These are phyloP conservation scores for Sinelater perroti DNA, from an alignment of 2,888 invertebrate genomes.

Conservation along the genomic window DNA sequence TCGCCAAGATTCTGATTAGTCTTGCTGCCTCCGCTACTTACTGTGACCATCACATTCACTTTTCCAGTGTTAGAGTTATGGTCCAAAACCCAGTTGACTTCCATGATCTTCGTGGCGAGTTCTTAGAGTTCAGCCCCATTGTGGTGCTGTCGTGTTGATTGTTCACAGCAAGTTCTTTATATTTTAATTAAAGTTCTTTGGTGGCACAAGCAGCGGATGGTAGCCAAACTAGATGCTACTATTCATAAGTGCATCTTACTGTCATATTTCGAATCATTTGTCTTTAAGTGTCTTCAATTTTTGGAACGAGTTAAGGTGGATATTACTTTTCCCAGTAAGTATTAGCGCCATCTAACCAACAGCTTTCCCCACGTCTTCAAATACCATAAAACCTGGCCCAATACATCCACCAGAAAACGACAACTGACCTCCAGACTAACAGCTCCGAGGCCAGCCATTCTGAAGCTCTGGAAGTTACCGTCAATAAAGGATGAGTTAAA, in stretches of 20 bases:
- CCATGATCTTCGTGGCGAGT: constrained; percentile 86
- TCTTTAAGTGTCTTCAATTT: constrained; percentile 49
- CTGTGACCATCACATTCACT: constrained; percentile 47
- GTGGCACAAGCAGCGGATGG: neutral
- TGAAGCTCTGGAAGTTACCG: too few species aligned
- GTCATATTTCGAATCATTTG: constrained; percentile 38
- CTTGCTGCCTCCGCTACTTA: constrained; percentile 31
- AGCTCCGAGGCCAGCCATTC: too few species aligned
- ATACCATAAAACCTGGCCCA: too few species aligned
- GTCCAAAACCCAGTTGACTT: constrained; percentile 75
- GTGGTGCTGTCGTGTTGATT: constrained; percentile 63
- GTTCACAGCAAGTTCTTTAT: neutral
- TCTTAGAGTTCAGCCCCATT: constrained; percentile 90
- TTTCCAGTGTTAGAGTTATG: constrained; percentile 50
- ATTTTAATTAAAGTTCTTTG: constrained; percentile 9
- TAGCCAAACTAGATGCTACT: too few species aligned
- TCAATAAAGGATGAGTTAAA: too few species aligned
- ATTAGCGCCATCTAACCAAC: too few species aligned
- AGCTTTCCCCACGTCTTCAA: too few species aligned
- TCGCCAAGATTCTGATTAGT: constrained; percentile 60
- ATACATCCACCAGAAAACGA: too few species aligned
- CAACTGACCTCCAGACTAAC: too few species aligned
- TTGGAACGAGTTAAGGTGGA: constrained; percentile 59
- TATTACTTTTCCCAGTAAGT: constrained; percentile 55
- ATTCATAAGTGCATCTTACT: neutral